Base-by-base conservation (phyloP, 1,140 invertebrate species). In the Scaptomyza montana region DNA sequence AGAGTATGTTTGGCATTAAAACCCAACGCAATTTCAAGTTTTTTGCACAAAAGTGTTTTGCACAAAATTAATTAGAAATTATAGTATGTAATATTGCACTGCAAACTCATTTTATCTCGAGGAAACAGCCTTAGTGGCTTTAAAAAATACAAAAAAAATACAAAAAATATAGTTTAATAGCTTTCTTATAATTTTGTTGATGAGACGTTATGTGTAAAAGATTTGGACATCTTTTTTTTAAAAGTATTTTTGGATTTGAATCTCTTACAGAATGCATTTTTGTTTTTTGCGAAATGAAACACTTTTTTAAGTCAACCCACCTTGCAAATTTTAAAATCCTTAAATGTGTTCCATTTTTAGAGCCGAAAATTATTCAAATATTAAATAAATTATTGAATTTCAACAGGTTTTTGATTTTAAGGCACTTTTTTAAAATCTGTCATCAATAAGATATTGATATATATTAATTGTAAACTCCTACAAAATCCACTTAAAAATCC, bases 261-360 rank as follows among this genome's bases (percentile, higher is more conserved):
- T 28, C 30, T 46, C 13, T 13, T 39, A 36, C 6, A 30, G 36
- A 53, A 60, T 53, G 65, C 56, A 61, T 62, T 55, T 70, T 33
- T n/a, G n/a, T n/a, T 7, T 63, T 46, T n/a, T 36, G 19, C 16
- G 36, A 21, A 12, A 54, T 39, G 21, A 16, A 21, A 16, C 30
- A 47, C 12, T 36, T 55, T 46, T 53, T 28, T 19, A 65, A 30
- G 39, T 25, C 39, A 47, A 59, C 70, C 70, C 70, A 73, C 70
- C 70, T 73, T 61, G 64, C 43, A 39, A 49, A 21, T 61, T 54
- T 41, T 13, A 61, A 73, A 68, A 73, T 73, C 64, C 56, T 71
- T 55, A 21, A 61, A 68, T 73, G 70, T 73, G 64, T 73, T 73
- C 70, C 64, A 68, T 45, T 68, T 72, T 67, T 61, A 67, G 56